phyloP scores from a whole-genome alignment of 2,113 vertebrate genomes.

The Triplophysa tibetana region DNA sequence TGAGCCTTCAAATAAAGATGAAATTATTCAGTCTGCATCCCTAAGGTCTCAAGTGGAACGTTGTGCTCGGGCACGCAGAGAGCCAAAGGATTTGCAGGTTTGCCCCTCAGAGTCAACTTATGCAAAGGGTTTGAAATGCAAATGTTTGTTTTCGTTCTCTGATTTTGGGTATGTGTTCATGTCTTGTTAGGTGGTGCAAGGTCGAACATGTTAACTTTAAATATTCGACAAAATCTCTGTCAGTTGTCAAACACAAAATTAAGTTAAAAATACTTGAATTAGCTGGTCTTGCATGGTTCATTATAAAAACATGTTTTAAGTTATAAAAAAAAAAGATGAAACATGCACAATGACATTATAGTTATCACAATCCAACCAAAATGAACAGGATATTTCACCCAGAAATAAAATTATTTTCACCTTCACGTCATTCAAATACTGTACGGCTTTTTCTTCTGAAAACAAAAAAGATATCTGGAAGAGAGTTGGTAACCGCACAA shows the following conservation, averaged over 20 bases:
- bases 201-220: constrained; percentile 64
- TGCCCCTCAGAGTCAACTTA: constrained; percentile 28
- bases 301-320: too few relatives aligned
- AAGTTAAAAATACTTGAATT: background rate
- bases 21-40: background rate
- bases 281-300: too few relatives aligned
- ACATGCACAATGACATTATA: too few relatives aligned
- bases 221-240: constrained; percentile 76
- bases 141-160: background rate
- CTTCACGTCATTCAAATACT: too few relatives aligned
- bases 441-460: too few relatives aligned
- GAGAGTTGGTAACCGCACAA: too few relatives aligned
- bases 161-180: constrained; percentile 36
- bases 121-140: constrained; percentile 49
- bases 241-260: constrained; percentile 51
- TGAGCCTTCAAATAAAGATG: background rate
- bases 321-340: too few relatives aligned
- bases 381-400: too few relatives aligned
- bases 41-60: background rate
- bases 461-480: too few relatives aligned
- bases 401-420: too few relatives aligned
- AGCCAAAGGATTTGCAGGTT: constrained; percentile 51
- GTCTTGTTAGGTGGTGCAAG: constrained; percentile 53
- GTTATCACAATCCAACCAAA: too few relatives aligned
- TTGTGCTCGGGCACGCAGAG: background rate